A percentile compares a stretch with the other conserved stretches of the same genome.
phyloP scores from a whole-genome alignment of 2,888 invertebrate genomes.

The Idaea straminata region DNA sequence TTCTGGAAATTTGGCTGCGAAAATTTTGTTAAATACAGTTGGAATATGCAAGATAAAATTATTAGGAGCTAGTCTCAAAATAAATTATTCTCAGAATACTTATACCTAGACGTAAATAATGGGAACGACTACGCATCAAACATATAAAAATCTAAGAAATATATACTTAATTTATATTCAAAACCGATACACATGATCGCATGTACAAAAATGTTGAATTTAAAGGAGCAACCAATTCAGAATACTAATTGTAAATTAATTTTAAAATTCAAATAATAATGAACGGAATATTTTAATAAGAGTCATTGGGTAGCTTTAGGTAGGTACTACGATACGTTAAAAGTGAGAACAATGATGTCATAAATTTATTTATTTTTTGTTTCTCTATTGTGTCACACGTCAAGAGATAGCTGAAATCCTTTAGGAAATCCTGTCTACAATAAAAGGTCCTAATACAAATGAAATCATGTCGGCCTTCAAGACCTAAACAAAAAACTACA shows the following conservation, averaged over 20 bases:
- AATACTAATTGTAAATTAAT: neutral
- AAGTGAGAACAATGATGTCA: neutral
- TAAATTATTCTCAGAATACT: neutral
- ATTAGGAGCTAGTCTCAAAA: neutral
- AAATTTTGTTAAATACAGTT: neutral
- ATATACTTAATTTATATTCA: neutral
- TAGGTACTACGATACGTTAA: neutral
- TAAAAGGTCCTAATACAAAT: no score
- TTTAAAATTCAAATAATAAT: slow-evolving; percentile 1
- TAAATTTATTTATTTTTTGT: neutral
- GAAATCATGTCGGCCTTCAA: no score
- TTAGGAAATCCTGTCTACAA: no score
- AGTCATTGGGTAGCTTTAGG: neutral
- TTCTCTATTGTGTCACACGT: neutral
- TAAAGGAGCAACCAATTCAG: neutral
- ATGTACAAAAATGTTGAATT: slow-evolving; percentile 1
- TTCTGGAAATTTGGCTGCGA: neutral
- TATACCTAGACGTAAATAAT: neutral
- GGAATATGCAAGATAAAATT: neutral
- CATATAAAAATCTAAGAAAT: neutral
- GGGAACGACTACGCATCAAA: neutral
- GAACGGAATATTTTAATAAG: neutral
- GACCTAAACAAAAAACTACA: no score
- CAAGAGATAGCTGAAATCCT: neutral
- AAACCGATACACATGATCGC: neutral